Conservation (phyloP, 2,797 vertebrate genomes). For the Choloepus didactylus region DNA sequence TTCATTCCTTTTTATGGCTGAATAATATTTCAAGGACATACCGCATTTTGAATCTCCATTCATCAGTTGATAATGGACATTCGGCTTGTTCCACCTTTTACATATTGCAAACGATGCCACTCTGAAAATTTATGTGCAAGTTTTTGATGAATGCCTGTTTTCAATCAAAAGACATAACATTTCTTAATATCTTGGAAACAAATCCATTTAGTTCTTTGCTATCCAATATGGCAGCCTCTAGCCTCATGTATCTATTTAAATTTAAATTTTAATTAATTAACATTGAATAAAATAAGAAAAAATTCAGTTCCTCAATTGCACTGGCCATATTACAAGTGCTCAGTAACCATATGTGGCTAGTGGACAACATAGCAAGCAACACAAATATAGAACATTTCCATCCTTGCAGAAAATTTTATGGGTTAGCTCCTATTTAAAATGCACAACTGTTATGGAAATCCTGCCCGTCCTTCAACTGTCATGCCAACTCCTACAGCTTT, state of each 20-base stretch:
- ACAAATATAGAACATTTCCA: neutral
- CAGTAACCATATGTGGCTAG: neutral
- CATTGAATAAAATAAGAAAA: neutral
- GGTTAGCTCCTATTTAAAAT: neutral
- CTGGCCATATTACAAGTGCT: neutral
- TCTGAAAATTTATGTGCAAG: neutral
- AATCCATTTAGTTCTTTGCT: neutral
- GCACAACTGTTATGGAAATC: neutral
- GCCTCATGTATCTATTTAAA: neutral
- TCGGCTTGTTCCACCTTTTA: neutral
- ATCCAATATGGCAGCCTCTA: neutral
- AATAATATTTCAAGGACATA: neutral
- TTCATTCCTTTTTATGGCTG: neutral
- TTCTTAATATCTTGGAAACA: neutral
- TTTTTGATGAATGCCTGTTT: neutral
- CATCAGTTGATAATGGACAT: neutral
- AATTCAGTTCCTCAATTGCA: neutral
- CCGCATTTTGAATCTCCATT: neutral
- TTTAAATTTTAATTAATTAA: neutral
- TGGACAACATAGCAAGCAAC: neutral
- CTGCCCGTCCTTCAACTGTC: neutral
- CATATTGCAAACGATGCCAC: neutral
- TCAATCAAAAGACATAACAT: neutral
- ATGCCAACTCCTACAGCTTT: neutral
- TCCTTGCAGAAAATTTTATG: neutral